phyloP scores from a whole-genome alignment of 1,140 invertebrate genomes.

The Palaemon carinicauda region DNA sequence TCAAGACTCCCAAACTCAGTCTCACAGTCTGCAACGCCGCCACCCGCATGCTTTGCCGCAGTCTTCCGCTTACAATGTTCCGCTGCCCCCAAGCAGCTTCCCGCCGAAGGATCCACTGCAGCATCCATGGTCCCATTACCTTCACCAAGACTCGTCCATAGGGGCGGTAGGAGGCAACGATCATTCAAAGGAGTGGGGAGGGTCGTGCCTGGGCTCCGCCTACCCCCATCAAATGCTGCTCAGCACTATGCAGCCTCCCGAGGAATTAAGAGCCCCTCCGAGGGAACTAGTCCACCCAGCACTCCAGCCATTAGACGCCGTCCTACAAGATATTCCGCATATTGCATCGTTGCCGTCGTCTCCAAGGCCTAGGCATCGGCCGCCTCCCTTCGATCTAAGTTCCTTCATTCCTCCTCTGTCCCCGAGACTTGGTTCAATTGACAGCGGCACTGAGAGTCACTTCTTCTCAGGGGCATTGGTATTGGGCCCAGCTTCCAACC shows the following conservation, averaged over 20 bases:
- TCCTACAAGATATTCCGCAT: slow-evolving; percentile 1
- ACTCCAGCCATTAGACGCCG: slow-evolving; percentile 21
- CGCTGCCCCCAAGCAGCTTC: slow-evolving; percentile 22
- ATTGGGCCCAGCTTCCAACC: slow-evolving; percentile 25
- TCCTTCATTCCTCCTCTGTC: slow-evolving; percentile 56
- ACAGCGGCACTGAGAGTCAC: neutral
- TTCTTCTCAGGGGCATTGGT: slow-evolving; percentile 13
- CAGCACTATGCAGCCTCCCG: slow-evolving; percentile 57
- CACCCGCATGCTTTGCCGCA: slow-evolving; percentile 49
- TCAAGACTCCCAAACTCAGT: slow-evolving; percentile 6
- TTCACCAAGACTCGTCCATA: neutral
- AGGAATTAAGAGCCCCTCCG: slow-evolving; percentile 25
- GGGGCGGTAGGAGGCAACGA: neutral
- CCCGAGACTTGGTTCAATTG: neutral
- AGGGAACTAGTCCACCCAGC: neutral
- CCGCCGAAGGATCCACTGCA: neutral
- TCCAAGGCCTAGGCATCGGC: slow-evolving; percentile 30
- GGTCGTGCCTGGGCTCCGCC: neutral
- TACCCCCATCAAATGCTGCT: slow-evolving; percentile 54
- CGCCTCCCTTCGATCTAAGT: slow-evolving; percentile 56
- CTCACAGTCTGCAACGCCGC: slow-evolving; percentile 42
- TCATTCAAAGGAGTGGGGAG: neutral
- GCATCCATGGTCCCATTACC: neutral
- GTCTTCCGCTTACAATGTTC: slow-evolving; percentile 58
- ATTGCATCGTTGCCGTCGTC: slow-evolving; percentile 24